Evolutionary conservation across 2,888 invertebrate species (phyloP).

Genomic region (Pollenia griseotomentosa): DNA sequence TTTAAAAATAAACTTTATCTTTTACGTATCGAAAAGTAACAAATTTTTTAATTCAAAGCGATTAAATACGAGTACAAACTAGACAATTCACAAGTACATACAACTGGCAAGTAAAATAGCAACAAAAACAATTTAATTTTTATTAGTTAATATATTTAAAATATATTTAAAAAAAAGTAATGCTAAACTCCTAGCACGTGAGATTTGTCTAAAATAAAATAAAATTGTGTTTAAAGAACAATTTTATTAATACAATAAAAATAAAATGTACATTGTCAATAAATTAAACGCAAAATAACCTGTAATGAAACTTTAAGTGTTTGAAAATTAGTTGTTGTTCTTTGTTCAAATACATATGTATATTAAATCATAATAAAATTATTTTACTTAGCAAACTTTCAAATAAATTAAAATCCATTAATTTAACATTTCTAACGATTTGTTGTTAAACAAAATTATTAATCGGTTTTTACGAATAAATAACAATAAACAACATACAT

Average conservation of each 20-base stretch:
- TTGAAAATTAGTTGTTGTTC: too few species aligned
- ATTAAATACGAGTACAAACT: background rate
- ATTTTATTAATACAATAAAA: background rate
- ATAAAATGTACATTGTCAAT: slow-evolving; percentile 5
- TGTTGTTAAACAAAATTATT: background rate
- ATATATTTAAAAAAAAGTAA: slow-evolving; percentile 9
- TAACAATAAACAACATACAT: too few species aligned
- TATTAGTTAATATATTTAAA: too few species aligned
- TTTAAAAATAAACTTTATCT: slow-evolving; percentile 12
- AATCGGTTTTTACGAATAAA: background rate
- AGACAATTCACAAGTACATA: background rate
- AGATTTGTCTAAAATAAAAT: slow-evolving; percentile 64
- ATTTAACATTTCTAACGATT: background rate
- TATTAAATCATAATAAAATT: too few species aligned
- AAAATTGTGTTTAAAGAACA: slow-evolving; percentile 15
- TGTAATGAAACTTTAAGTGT: background rate
- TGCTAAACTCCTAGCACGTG: slow-evolving; percentile 62
- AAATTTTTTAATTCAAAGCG: background rate
- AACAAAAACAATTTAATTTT: slow-evolving; percentile 9
- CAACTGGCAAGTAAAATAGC: background rate
- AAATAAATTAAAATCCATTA: too few species aligned
- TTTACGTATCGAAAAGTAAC: background rate
- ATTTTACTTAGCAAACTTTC: too few species aligned
- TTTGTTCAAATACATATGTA: too few species aligned
- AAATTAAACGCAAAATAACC: slow-evolving; percentile 3